Percentiles rank a stretch among this genome's conserved stretches.
Evolutionary conservation across 1,140 invertebrate genomes (phyloP).

Genomic region (Bombus consobrinus): DNA sequence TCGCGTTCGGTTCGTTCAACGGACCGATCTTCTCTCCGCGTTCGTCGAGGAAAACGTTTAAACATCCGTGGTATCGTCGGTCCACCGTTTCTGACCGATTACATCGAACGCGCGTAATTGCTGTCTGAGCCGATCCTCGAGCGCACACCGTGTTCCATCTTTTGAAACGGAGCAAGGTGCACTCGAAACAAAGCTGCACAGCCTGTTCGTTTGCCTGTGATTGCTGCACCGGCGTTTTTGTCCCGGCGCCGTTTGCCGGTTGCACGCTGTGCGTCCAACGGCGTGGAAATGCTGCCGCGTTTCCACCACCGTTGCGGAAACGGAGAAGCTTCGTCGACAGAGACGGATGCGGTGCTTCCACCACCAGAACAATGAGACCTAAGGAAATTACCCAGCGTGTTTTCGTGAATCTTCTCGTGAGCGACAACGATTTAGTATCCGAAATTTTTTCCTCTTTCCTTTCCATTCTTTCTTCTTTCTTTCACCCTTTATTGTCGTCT

Average conservation of each 20-base stretch:
- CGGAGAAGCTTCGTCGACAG: slow-evolving; percentile 11
- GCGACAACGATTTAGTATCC: neutral
- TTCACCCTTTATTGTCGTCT: neutral
- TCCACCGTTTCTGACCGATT: slow-evolving; percentile 3
- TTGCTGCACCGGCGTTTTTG: slow-evolving; percentile 53
- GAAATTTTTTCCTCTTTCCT: neutral
- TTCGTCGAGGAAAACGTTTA: neutral
- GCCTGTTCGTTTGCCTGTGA: slow-evolving; percentile 51
- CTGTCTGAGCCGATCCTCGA: slow-evolving; percentile 18
- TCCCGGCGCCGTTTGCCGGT: slow-evolving; percentile 35
- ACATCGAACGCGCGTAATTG: slow-evolving; percentile 34
- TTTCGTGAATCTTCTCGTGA: neutral
- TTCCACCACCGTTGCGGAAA: slow-evolving; percentile 42
- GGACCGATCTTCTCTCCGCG: neutral
- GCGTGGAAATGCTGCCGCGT: slow-evolving; percentile 50
- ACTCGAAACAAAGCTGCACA: slow-evolving; percentile 27
- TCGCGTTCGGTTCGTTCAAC: neutral
- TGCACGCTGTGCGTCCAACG: slow-evolving; percentile 41
- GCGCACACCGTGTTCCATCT: neutral
- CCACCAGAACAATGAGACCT: slow-evolving; percentile 2
- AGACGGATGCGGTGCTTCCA: neutral
- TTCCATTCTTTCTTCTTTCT: too few relatives aligned
- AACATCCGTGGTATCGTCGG: neutral
- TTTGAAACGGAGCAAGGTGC: slow-evolving; percentile 19
- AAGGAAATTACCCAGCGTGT: neutral